Conservation (phyloP, 2,888 invertebrate species). For the Pemphredon lugubris region DNA sequence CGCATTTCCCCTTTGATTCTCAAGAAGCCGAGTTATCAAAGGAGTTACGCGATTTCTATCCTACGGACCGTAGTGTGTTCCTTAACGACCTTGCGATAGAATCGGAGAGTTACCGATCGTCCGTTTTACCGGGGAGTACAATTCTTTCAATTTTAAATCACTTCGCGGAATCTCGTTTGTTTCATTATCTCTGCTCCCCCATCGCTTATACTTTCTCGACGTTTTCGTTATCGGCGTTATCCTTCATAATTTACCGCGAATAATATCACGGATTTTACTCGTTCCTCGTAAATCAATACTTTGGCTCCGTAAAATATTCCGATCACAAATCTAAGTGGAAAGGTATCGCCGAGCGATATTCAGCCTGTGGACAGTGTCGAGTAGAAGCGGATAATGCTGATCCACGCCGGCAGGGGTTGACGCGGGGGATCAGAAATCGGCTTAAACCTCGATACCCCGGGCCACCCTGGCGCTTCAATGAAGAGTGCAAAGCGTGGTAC, state of each 20-base stretch:
- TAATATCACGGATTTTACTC: no score
- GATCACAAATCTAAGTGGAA: slow-evolving; percentile 13
- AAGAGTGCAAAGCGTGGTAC: slow-evolving; percentile 65
- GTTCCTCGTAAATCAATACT: not conserved
- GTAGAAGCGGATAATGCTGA: slow-evolving; percentile 63
- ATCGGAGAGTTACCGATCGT: slow-evolving; percentile 44
- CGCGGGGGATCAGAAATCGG: slow-evolving; percentile 57
- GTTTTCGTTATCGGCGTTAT: no score
- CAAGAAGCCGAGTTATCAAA: slow-evolving; percentile 49
- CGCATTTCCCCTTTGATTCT: slow-evolving; percentile 21
- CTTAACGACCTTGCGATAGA: slow-evolving; percentile 54
- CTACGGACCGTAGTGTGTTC: slow-evolving; percentile 20
- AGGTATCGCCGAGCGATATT: slow-evolving; percentile 43
- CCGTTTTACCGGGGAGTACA: slow-evolving; percentile 37
- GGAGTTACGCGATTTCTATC: slow-evolving; percentile 52
- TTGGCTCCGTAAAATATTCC: not conserved
- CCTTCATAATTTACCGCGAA: no score
- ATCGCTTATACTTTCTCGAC: not conserved
- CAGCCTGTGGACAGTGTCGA: slow-evolving; percentile 47
- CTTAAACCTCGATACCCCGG: slow-evolving; percentile 60
- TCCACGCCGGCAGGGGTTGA: slow-evolving; percentile 52
- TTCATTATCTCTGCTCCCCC: not conserved
- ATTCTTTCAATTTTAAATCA: slow-evolving; percentile 24
- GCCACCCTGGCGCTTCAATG: slow-evolving; percentile 52
- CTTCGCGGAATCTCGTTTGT: slow-evolving; percentile 10